Base-by-base conservation (phyloP, 2,888 invertebrate species). In the Camponotus fellah region DNA sequence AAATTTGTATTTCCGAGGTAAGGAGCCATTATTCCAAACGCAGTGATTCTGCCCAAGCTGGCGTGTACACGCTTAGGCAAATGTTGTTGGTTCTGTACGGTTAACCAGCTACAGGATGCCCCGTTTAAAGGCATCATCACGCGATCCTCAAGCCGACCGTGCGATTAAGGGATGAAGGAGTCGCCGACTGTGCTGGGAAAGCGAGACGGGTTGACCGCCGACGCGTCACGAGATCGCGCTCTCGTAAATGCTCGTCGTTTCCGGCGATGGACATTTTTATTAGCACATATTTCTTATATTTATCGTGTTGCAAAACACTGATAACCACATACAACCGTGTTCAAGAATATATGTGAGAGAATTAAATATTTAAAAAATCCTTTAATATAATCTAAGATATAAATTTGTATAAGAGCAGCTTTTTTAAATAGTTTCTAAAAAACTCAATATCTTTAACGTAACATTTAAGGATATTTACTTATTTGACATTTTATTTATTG, bases 11-110 rank as follows among this genome's bases (percentile, higher is more conserved):
- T 64, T 32, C 64, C 40, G 64, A 64, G 60, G 64, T 64, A 74
- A 82, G 62, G 37, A 75, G 66, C 56, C 62, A 75, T 75, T 85
- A 75, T 74, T 74, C 14, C 53, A 74, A 34, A n/a, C 65, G 60
- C 66, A 58, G 68, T 53, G 74, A 86, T 77, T 77, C 53, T 46
- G 56, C 40, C 10, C 17, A 32, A 72, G 46, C 60, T 86, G 80
- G 76, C 86, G 74, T 80, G 84, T 85, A 74, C 71, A 86, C 79
- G 84, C 84, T 86, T 86, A 81, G 86, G 91, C 91, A 92, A 91
- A 92, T 89, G 92, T 92, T 90, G 89, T 90, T 91, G 91, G 87
- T 91, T 92, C 90, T 87, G 90, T 90, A 92, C 89, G 90, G 91
- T 91, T 91, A 91, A 91, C 90, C 91, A 88, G 91, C 87, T 90